Percentiles rank a stretch among this genome's conserved stretches.
Conservation (phyloP, 2,888 invertebrate species). For the Adela reaumurella region DNA sequence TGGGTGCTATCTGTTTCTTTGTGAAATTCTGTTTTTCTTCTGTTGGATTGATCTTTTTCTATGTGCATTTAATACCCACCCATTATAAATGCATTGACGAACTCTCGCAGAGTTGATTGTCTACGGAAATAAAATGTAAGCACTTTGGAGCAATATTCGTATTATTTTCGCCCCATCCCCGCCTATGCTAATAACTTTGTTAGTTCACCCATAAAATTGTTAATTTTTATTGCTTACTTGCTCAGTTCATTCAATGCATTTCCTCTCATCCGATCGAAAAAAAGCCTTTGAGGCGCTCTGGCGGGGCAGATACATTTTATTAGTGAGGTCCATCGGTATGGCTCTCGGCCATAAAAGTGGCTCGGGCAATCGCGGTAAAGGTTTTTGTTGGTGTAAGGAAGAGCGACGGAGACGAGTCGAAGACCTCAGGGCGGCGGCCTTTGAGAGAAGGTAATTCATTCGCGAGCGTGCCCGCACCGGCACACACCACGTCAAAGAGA, state of each 20-base stretch:
- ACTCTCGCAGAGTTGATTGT: too few species aligned
- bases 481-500: too few species aligned
- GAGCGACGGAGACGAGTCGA: neutral
- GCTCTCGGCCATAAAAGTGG: neutral
- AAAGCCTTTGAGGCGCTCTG: neutral
- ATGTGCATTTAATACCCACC: too few species aligned
- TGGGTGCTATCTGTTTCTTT: too few species aligned
- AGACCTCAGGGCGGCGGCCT: neutral
- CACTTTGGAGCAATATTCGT: too few species aligned
- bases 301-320: neutral
- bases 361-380: too few species aligned
- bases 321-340: neutral
- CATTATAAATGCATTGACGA: too few species aligned
- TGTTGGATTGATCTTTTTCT: too few species aligned
- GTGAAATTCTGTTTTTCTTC: too few species aligned
- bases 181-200: neutral
- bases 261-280: neutral
- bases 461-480: too few species aligned
- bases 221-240: neutral
- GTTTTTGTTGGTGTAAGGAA: neutral
- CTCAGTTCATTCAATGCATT: neutral
- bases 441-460: neutral
- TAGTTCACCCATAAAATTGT: neutral
- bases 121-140: too few species aligned
- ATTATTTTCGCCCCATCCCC: too few species aligned